phyloP scores from a whole-genome alignment of 2,113 vertebrate species.

The Sander lucioperca region DNA sequence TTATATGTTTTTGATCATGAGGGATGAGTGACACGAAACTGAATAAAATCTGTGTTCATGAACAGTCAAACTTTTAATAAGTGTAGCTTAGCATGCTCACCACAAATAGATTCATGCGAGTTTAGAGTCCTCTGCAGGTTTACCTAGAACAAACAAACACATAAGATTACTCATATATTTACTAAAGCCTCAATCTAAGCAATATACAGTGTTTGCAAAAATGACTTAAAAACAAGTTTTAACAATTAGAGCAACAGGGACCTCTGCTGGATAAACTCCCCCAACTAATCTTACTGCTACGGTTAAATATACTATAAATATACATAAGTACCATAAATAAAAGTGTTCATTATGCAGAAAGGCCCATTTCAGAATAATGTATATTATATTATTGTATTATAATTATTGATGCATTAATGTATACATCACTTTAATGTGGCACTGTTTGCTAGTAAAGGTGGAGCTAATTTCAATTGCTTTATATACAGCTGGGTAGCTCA shows the following conservation, averaged over 20 bases:
- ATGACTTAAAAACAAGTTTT: background rate
- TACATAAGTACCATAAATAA: too few relatives aligned
- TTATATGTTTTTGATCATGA: background rate
- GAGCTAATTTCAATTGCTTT: too few relatives aligned
- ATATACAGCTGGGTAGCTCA: too few relatives aligned
- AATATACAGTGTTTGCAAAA: background rate
- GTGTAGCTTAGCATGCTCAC: constrained; percentile 34
- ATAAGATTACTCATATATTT: background rate
- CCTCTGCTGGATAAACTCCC: constrained; percentile 66
- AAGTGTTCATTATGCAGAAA: too few relatives aligned
- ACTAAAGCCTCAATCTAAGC: background rate
- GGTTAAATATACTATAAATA: too few relatives aligned
- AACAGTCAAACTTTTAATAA: background rate
- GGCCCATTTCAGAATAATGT: too few relatives aligned
- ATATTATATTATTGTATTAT: too few relatives aligned
- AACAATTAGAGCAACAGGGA: constrained; percentile 42
- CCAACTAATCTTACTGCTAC: background rate
- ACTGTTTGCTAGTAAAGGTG: too few relatives aligned
- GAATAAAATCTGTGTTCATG: background rate
- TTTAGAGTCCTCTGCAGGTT: constrained; percentile 21
- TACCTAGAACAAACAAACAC: constrained; percentile 34
- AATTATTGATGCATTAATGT: too few relatives aligned
- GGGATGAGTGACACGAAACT: background rate
- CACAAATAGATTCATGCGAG: constrained; percentile 13
- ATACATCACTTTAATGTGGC: too few relatives aligned